Base-by-base conservation (phyloP, 64 coral and sea anemone species). In the Pocillopora verrucosa region DNA sequence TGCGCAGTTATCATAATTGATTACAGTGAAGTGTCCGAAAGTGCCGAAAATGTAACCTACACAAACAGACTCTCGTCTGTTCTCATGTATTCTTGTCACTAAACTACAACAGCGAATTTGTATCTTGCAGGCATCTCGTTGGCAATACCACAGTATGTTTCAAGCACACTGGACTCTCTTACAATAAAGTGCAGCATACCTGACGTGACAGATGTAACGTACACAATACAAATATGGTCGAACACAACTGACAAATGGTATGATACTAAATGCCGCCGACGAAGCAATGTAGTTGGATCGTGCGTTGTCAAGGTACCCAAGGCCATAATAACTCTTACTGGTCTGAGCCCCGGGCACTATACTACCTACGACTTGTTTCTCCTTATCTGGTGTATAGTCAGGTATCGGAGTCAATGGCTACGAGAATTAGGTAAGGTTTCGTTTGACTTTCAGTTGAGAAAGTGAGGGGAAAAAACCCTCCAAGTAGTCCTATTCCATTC, bases 191-290 rank as follows among this genome's bases (percentile, higher is more conserved):
- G 11, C 25, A 65, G 56, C 11, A 12, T 26, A 3, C 38, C 38
- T 58, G 19, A 12, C 20, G 64, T 85, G 36, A 72, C 37, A 72
- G 2, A 13, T 0, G 24, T 69, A 24, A 13, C 64, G 41, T 72
- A 72, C 45, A 57, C 82, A 19, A 3, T 72, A 16, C 64, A 85
- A 85, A 85, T 85, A 30, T 85, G 82, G 82, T 72, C 82, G 56
- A 85, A 72, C 17, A 72, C 37, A 4, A 85, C 82, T 13, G 56
- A 70, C 3, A 85, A 24, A 85, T 85, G 82, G 82, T 63, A 4
- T 16, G n/a, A 85, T 37, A 58, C 38, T 13, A 26, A n/a, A 85
- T 85, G 82, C 34, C 25, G 82, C 34, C 25, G 20, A 5, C 36
- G 25, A 56, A 65, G 37, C 38, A 85, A 20, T 15, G 20, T 72